Base-by-base conservation (phyloP, 2,113 vertebrate species). In the Apodemus sylvaticus region DNA sequence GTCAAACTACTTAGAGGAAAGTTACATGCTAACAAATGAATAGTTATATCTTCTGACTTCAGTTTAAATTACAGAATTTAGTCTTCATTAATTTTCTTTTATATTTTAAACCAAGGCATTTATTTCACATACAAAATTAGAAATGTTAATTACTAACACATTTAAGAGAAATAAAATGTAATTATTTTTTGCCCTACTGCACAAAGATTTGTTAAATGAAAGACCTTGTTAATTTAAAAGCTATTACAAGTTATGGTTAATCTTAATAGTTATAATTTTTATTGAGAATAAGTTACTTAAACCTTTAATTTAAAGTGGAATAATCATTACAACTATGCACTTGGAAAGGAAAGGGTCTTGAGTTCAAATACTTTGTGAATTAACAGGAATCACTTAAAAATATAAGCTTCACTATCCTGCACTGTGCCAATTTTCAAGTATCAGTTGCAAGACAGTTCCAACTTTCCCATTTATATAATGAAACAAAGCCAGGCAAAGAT, bases 251-350 rank as follows among this genome's bases (percentile, higher is more conserved):
- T 87, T 95, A 93, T 97, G 70, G 97, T 97, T 97, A 97, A 94
- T 83, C 22, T 76, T 97, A 97, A 96, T 96, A 95, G 53, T 89
- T 95, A 81, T 11, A 94, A 96, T 97, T 96, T 16, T 98, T 74
- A 96, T 34, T 64, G 62, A 97, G 62, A 95, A 93, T 86, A 91
- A 94, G 70, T 97, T 97, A 81, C 86, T 97, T 97, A 98, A 98
- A 93, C 26, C 17, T 97, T 92, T 96, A 98, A 97, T 88, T 98
- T 96, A 98, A 98, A 97, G 45, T 96, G 97, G 73, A 96, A 94
- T 93, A 48, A 96, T 98, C 78, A 92, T 98, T 97, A 95, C 96
- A 98, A 96, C 3, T 94, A 73, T 86, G 39, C 97, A 97, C 62
- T 92, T 96, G 11, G 82, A 97, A 96, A 94, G 58, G 7, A 96